Conservation (phyloP, 2,113 vertebrate species). For the Leucopternis melanops region DNA sequence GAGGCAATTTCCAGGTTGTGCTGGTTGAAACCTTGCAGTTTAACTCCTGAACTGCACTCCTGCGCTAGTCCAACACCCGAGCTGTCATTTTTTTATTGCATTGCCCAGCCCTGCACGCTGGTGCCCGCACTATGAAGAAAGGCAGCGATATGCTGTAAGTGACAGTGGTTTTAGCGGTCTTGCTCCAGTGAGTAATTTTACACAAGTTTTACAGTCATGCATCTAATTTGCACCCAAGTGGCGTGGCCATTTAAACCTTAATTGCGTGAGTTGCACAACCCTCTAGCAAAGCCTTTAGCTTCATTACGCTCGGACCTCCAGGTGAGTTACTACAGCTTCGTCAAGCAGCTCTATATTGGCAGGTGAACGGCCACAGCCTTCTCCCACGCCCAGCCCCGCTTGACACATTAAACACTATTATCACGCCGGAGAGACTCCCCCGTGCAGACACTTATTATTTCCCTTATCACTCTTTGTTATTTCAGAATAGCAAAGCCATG, state of each 20-base stretch:
- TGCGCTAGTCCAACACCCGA: not conserved
- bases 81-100: not conserved
- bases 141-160: not conserved
- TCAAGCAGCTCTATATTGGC: fast-evolving
- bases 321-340: not conserved
- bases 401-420: not conserved
- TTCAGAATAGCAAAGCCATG: not conserved
- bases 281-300: not conserved
- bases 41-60: not conserved
- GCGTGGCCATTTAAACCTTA: not conserved
- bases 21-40: not conserved
- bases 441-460: not conserved
- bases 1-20: not conserved
- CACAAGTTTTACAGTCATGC: not conserved
- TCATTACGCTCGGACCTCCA: fast-evolving
- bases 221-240: not conserved
- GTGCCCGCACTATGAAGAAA: not conserved
- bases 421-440: not conserved
- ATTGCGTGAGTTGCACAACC: not conserved
- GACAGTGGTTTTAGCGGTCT: not conserved
- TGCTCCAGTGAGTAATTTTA: not conserved
- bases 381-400: not conserved
- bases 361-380: not conserved
- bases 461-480: not conserved
- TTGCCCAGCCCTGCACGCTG: not conserved